phyloP scores from a whole-genome alignment of 2,113 vertebrate genomes.

The Nycticryphes semicollaris region DNA sequence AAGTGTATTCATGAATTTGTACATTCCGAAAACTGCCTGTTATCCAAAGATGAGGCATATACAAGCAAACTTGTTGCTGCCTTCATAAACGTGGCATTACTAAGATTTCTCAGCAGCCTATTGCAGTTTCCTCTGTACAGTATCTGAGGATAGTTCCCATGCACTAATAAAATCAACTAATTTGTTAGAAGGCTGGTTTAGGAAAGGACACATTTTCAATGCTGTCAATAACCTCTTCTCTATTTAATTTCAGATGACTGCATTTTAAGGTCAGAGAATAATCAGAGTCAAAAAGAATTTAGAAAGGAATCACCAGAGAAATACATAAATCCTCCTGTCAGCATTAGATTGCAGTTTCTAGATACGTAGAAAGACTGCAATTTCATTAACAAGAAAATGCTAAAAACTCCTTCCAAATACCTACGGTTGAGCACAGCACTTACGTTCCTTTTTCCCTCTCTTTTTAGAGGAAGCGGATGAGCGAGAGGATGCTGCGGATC shows the following conservation, averaged over 20 bases:
- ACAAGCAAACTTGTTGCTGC: neutral
- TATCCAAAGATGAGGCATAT: neutral
- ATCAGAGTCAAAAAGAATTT: neutral
- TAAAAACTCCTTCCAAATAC: neutral
- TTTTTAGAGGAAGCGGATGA: slow-evolving; percentile 82
- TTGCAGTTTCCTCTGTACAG: neutral
- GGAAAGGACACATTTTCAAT: neutral
- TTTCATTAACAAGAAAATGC: neutral
- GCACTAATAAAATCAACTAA: neutral
- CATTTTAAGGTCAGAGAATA: neutral
- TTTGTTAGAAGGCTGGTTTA: neutral
- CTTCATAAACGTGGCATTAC: neutral
- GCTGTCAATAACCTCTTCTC: neutral
- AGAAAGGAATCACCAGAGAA: neutral
- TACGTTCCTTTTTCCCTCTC: slow-evolving; percentile 77
- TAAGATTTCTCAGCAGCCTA: neutral
- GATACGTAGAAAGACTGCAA: neutral
- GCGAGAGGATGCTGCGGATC: slow-evolving; percentile 80
- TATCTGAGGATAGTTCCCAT: neutral
- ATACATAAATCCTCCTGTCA: neutral
- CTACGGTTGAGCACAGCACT: slow-evolving; percentile 14
- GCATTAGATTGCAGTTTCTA: neutral
- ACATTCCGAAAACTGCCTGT: neutral
- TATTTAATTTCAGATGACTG: neutral
- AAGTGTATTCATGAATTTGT: neutral